Evolutionary conservation across 2,797 vertebrate genomes (phyloP).

Genomic region (Poecilia velifera): DNA sequence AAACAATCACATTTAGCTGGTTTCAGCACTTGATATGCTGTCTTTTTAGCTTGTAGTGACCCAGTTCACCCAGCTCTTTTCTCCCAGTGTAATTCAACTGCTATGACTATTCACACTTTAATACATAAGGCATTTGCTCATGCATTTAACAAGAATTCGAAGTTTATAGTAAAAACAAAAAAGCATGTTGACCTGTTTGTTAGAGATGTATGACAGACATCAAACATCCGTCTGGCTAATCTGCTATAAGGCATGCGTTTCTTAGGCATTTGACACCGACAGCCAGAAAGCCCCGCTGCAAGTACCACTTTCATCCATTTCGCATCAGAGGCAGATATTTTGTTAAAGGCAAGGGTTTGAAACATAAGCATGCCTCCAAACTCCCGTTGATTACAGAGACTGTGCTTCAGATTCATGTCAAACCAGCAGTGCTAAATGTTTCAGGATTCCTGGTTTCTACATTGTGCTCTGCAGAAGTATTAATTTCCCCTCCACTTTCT

Average conservation of each 20-base stretch:
- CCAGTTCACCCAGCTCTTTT: conserved; percentile 3
- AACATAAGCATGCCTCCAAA: conserved; percentile 49
- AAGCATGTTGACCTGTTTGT: conserved; percentile 3
- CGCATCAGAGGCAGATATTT: conserved; percentile 50
- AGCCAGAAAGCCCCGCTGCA: conserved; percentile 59
- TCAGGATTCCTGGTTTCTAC: conserved; percentile 1
- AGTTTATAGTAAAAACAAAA: conserved; percentile 8
- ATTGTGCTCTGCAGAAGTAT: background rate
- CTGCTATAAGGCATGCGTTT: conserved; percentile 60
- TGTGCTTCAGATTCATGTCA: conserved; percentile 40
- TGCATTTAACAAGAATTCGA: conserved; percentile 1
- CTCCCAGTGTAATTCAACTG: conserved; percentile 8
- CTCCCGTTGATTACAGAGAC: conserved; percentile 17
- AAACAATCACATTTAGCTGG: background rate
- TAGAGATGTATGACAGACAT: conserved; percentile 12
- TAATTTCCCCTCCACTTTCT: background rate
- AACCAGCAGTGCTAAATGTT: conserved; percentile 38
- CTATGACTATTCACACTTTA: conserved; percentile 3
- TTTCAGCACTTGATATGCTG: background rate
- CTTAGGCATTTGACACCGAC: conserved; percentile 11
- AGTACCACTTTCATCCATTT: conserved; percentile 46
- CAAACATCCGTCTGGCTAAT: background rate
- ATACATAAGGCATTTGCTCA: conserved; percentile 8
- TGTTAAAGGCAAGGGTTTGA: conserved; percentile 65
- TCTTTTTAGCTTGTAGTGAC: background rate